phyloP scores from a whole-genome alignment of 2,888 invertebrate species.

The Amiota minor region DNA sequence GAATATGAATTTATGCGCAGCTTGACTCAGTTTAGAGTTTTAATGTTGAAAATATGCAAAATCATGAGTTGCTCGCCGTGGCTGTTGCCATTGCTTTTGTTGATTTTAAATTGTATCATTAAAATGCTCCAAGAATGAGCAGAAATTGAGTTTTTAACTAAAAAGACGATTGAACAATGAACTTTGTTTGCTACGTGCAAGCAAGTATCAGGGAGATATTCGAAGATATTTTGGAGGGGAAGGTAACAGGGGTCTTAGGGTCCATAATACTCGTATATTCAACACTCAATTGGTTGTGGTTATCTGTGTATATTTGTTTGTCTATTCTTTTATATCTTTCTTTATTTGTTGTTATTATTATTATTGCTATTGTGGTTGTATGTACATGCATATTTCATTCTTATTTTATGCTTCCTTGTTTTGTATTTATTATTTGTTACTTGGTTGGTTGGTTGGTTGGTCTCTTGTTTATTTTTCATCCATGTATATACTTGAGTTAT shows the following conservation, averaged over 20 bases:
- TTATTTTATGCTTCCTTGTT: background rate
- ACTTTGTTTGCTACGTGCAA: background rate
- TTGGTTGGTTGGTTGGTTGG: too few relatives aligned
- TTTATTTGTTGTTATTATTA: background rate
- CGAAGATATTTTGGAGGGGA: too few relatives aligned
- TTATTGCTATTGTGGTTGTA: background rate
- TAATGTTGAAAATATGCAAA: conserved; percentile 64
- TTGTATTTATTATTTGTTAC: too few relatives aligned
- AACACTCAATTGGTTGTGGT: conserved; percentile 5
- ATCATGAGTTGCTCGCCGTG: conserved; percentile 58
- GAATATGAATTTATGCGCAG: conserved; percentile 57
- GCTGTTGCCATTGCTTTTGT: conserved; percentile 36
- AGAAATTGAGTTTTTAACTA: too few relatives aligned
- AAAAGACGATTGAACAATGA: too few relatives aligned
- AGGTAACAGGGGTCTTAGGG: too few relatives aligned
- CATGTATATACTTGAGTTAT: too few relatives aligned
- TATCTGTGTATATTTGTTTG: background rate
- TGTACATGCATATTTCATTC: background rate
- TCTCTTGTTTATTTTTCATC: too few relatives aligned
- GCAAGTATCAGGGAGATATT: background rate
- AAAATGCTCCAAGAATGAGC: conserved; percentile 48
- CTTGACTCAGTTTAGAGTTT: conserved; percentile 42
- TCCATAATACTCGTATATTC: conserved; percentile 32
- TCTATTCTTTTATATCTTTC: background rate
- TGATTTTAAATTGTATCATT: conserved; percentile 67